A percentile compares a stretch with the other conserved stretches of the same genome.
phyloP scores from a whole-genome alignment of 2,113 vertebrate genomes.

The Cinclus cinclus region DNA sequence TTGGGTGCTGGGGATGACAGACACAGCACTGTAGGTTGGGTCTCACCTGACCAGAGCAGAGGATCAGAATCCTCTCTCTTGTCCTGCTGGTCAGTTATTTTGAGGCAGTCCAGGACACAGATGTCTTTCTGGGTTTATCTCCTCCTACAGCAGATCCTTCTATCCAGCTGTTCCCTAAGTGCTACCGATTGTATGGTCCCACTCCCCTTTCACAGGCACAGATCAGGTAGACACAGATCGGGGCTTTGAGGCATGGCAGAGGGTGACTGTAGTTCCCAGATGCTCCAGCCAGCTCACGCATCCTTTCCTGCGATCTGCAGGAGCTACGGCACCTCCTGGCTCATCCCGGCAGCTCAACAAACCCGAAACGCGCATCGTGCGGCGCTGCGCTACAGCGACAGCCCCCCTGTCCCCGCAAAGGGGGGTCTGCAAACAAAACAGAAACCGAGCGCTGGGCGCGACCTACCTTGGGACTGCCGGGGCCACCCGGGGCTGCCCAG shows the following conservation, averaged over 20 bases:
- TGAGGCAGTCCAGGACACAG: background rate
- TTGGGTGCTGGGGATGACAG: background rate
- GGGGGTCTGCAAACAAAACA: rapidly evolving
- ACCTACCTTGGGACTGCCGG: conserved; percentile 63
- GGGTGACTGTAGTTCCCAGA: rapidly evolving
- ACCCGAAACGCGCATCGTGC: background rate
- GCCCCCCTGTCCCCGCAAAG: background rate
- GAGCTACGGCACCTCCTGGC: background rate
- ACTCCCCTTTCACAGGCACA: rapidly evolving
- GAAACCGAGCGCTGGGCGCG: background rate
- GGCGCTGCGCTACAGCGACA: background rate
- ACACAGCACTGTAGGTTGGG: background rate
- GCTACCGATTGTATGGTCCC: rapidly evolving
- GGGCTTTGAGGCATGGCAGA: background rate
- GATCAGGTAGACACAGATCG: rapidly evolving
- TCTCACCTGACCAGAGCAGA: background rate
- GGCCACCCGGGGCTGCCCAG: conserved; percentile 75
- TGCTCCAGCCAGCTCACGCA: background rate
- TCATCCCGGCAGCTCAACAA: background rate
- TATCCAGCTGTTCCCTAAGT: rapidly evolving
- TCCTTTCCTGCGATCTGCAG: background rate
- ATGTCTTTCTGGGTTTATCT: background rate
- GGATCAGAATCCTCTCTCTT: background rate
- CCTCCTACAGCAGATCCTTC: background rate
- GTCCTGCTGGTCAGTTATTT: background rate